Evolutionary conservation across 2,797 vertebrate species (phyloP).

Genomic region (Coccyzus lansbergi): DNA sequence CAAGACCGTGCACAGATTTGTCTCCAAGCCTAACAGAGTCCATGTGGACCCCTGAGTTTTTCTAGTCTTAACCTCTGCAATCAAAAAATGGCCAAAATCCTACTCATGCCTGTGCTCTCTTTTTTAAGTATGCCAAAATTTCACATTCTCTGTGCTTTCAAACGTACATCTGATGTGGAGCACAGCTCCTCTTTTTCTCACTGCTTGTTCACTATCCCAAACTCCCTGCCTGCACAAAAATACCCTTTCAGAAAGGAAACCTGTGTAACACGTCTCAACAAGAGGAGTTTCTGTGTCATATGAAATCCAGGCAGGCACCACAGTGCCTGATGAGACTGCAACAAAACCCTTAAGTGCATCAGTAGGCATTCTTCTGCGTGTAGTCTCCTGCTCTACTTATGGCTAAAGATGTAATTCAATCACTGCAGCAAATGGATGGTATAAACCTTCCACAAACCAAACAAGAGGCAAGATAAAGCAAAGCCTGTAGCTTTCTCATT

Average conservation of each 20-base stretch:
- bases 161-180: background rate
- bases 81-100: background rate
- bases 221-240: background rate
- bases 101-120: background rate
- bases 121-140: background rate
- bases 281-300: slow-evolving; percentile 86
- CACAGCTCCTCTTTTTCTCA: background rate
- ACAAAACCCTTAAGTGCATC: slow-evolving; percentile 96
- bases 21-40: too few species aligned
- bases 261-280: slow-evolving; percentile 26
- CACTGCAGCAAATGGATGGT: slow-evolving; percentile 70
- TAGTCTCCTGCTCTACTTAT: slow-evolving; percentile 70
- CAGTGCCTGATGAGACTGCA: slow-evolving; percentile 84
- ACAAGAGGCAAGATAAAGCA: slow-evolving; percentile 25
- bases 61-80: background rate
- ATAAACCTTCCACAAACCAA: slow-evolving; percentile 47
- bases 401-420: slow-evolving; percentile 80
- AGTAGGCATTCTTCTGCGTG: slow-evolving; percentile 86
- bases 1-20: background rate
- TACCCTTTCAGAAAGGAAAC: slow-evolving; percentile 49
- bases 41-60: background rate
- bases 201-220: background rate
- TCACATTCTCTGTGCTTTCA: slow-evolving; percentile 2
- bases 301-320: slow-evolving; percentile 90
- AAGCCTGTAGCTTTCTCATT: background rate